phyloP scores from a whole-genome alignment of 2,113 vertebrate species.

The Morone chrysops region DNA sequence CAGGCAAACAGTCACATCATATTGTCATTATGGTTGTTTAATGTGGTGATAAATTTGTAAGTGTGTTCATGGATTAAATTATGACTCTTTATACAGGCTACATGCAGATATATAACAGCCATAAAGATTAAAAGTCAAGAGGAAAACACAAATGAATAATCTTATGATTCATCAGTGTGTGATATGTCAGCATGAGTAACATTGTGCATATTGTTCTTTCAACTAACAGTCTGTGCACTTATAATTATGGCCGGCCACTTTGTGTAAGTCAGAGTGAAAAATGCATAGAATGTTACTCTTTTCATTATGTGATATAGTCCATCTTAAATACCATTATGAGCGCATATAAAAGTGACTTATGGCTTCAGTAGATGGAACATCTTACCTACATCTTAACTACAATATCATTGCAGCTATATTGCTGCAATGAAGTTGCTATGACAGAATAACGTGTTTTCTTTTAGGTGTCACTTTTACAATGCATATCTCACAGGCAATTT shows the following conservation, averaged over 20 bases:
- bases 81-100: slow-evolving; percentile 11
- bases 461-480: slow-evolving; percentile 34
- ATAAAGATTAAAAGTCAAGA: slow-evolving; percentile 20
- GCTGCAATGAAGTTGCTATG: slow-evolving; percentile 10
- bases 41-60: slow-evolving; percentile 17
- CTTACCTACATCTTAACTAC: slow-evolving; percentile 7
- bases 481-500: slow-evolving; percentile 35
- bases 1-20: slow-evolving; percentile 18
- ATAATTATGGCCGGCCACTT: not conserved
- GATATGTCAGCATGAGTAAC: slow-evolving; percentile 40
- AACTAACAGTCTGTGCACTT: slow-evolving; percentile 10
- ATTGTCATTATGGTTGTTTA: slow-evolving; percentile 21
- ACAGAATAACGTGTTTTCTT: slow-evolving; percentile 20
- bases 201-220: not conserved
- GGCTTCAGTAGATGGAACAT: slow-evolving; percentile 4
- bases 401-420: slow-evolving; percentile 10
- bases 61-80: slow-evolving; percentile 21
- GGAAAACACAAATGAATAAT: slow-evolving; percentile 36
- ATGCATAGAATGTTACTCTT: slow-evolving; percentile 24
- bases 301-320: slow-evolving; percentile 33
- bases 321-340: slow-evolving; percentile 23
- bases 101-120: not conserved
- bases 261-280: slow-evolving; percentile 24
- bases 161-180: slow-evolving; percentile 10
- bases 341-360: slow-evolving; percentile 38